Conservation (phyloP, 2,113 vertebrate genomes). For the Oryzias woworae region DNA sequence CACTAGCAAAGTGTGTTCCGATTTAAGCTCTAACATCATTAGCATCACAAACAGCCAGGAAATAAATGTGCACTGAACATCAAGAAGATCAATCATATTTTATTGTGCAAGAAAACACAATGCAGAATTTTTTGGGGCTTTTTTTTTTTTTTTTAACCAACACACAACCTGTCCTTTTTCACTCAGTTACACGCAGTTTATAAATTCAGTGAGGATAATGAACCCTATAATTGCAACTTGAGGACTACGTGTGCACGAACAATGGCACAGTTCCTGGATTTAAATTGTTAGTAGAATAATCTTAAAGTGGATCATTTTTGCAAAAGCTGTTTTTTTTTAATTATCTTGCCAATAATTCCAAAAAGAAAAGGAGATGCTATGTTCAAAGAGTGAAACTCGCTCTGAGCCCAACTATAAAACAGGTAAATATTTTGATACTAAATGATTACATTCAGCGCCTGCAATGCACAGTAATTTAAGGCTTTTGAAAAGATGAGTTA, state of each 20-base stretch:
- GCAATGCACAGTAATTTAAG: too few species aligned
- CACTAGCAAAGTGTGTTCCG: conserved; percentile 8
- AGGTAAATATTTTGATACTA: too few species aligned
- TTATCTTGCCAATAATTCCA: conserved; percentile 38
- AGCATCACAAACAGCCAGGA: conserved; percentile 20
- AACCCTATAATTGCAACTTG: conserved; percentile 33
- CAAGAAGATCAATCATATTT: conserved; percentile 26
- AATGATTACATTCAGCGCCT: too few species aligned
- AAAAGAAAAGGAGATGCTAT: conserved; percentile 24
- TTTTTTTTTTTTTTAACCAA: conserved; percentile 16
- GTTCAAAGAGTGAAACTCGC: neutral
- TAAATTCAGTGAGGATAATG: conserved; percentile 16
- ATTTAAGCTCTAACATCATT: conserved; percentile 14
- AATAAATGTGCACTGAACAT: conserved; percentile 25
- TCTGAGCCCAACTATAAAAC: neutral
- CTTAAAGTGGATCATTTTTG: neutral
- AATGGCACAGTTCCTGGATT: too few species aligned
- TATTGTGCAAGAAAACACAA: neutral
- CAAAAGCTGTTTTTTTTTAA: conserved; percentile 4
- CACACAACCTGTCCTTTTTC: neutral
- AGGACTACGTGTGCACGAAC: neutral
- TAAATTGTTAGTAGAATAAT: too few species aligned
- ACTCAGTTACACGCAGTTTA: too few species aligned
- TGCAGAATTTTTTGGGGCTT: too few species aligned
- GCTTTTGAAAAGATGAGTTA: too few species aligned